These are phyloP conservation scores for Drosophila carrolli DNA, from an alignment of 1,140 invertebrate genomes.

Conservation along the genomic window DNA sequence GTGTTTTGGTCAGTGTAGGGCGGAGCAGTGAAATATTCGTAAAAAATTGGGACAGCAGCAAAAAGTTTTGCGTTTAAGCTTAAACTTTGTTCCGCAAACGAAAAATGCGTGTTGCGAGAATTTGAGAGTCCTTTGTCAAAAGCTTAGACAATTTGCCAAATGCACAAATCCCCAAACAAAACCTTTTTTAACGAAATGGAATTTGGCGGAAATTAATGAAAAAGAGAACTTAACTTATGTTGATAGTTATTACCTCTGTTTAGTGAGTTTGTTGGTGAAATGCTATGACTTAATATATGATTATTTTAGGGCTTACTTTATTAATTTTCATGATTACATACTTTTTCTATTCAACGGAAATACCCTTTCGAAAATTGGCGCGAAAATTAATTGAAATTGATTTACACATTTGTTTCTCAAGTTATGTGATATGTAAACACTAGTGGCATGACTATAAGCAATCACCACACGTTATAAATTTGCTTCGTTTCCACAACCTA, in stretches of 20 bases:
- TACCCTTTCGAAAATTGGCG: too few species aligned
- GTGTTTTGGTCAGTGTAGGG: slow-evolving; percentile 29
- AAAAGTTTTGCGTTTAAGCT: slow-evolving; percentile 63
- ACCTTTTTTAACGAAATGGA: slow-evolving; percentile 26
- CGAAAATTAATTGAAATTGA: background rate
- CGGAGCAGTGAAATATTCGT: slow-evolving; percentile 37
- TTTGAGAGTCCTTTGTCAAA: slow-evolving; percentile 50
- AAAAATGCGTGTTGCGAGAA: slow-evolving; percentile 39
- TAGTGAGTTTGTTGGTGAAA: too few species aligned
- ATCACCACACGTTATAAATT: slow-evolving; percentile 47
- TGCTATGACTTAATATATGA: background rate
- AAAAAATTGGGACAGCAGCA: slow-evolving; percentile 53
- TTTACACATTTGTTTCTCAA: slow-evolving; percentile 7
- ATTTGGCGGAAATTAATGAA: slow-evolving; percentile 25
- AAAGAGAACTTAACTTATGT: slow-evolving; percentile 5
- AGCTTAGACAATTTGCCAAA: slow-evolving; percentile 56
- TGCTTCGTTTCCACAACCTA: slow-evolving; percentile 21
- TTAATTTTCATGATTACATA: too few species aligned
- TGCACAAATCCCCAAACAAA: slow-evolving; percentile 21
- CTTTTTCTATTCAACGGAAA: too few species aligned
- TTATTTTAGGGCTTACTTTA: too few species aligned
- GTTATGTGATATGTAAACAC: background rate
- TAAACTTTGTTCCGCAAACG: slow-evolving; percentile 50
- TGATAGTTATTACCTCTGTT: background rate
- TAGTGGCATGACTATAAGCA: slow-evolving; percentile 14